Evolutionary conservation across 2,888 invertebrate species (phyloP).

Genomic region (Hydrotaea cyrtoneurina): DNA sequence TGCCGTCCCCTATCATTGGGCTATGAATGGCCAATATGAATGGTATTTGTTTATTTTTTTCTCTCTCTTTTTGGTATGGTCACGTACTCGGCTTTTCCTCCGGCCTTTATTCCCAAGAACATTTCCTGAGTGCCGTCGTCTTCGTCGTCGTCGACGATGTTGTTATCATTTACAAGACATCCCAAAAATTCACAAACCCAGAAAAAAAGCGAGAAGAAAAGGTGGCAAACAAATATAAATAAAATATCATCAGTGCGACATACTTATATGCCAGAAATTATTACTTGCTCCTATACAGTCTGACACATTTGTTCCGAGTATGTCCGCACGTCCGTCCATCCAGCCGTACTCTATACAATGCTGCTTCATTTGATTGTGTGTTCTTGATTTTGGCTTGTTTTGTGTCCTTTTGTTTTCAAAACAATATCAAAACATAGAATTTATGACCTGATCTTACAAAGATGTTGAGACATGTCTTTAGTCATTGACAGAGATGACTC

Average conservation of each 20-base stretch:
- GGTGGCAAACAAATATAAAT: constrained; percentile 60
- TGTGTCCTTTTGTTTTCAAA: constrained; percentile 31
- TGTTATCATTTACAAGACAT: constrained; percentile 59
- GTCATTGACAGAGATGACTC: constrained; percentile 5
- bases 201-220: constrained; percentile 41
- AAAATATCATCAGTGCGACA: constrained; percentile 22
- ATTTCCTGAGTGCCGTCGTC: constrained; percentile 48
- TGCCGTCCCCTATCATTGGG: background rate
- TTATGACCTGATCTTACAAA: constrained; percentile 57
- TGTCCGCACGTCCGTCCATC: background rate
- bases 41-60: constrained; percentile 23
- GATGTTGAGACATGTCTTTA: constrained; percentile 49
- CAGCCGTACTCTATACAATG: background rate
- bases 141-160: background rate
- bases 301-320: background rate
- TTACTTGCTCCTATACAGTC: background rate
- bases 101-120: constrained; percentile 45
- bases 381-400: constrained; percentile 2
- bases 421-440: constrained; percentile 46
- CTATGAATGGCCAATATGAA: constrained; percentile 48
- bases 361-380: constrained; percentile 13
- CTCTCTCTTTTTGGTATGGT: constrained; percentile 44
- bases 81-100: constrained; percentile 57
- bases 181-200: constrained; percentile 43
- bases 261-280: background rate